Evolutionary conservation across 2,113 vertebrate species (phyloP).

Genomic region (Ranitomeya imitator): DNA sequence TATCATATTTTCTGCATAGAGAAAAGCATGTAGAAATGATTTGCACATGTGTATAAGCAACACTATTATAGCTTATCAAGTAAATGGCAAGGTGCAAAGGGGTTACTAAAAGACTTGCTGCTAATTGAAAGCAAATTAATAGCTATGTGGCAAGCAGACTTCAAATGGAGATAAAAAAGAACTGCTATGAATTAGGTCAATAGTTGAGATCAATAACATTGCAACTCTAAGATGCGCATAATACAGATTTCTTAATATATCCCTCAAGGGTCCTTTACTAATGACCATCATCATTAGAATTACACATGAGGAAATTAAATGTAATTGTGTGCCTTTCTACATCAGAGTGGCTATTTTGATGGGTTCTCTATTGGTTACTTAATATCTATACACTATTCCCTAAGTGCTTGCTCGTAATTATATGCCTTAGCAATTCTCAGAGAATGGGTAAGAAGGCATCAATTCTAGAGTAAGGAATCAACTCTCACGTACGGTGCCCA

Average conservation of each 20-base stretch:
- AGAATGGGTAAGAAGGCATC: neutral
- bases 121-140: slow-evolving; percentile 54
- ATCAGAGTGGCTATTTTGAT: neutral
- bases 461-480: neutral
- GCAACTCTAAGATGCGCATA: neutral
- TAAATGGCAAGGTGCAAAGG: slow-evolving; percentile 48
- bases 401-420: neutral
- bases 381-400: neutral
- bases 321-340: neutral
- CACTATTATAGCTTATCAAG: slow-evolving; percentile 58
- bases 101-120: slow-evolving; percentile 53
- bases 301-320: neutral
- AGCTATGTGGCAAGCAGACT: neutral
- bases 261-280: neutral
- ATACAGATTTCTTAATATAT: neutral
- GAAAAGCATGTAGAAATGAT: neutral
- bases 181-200: neutral
- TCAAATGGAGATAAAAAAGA: neutral
- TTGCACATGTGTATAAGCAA: slow-evolving; percentile 3
- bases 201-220: slow-evolving; percentile 14
- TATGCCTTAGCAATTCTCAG: neutral
- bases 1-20: slow-evolving; percentile 6
- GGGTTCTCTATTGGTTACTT: neutral
- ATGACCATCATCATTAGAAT: neutral
- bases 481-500: neutral